These are phyloP conservation scores for Melitaea athalia DNA, from an alignment of 2,888 invertebrate species.

Conservation along the genomic window DNA sequence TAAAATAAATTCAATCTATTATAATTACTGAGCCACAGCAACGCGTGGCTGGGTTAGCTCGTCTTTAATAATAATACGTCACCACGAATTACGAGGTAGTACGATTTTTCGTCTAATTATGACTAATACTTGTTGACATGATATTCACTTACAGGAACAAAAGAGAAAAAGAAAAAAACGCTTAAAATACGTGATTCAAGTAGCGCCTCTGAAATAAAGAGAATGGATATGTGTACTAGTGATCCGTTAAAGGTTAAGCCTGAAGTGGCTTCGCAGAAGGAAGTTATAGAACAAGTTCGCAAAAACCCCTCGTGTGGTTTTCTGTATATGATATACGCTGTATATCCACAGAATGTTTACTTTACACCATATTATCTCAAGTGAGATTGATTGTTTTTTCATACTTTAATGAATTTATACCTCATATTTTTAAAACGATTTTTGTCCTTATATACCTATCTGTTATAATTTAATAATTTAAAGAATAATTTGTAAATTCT, in stretches of 20 bases:
- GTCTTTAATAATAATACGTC: too few relatives aligned
- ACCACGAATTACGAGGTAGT: too few relatives aligned
- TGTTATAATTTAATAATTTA: too few relatives aligned
- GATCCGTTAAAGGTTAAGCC: conserved; percentile 74
- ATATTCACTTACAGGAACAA: neutral
- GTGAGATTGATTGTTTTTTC: conserved; percentile 63
- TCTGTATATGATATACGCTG: conserved; percentile 89
- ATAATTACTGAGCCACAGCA: too few relatives aligned
- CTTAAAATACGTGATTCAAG: conserved; percentile 50
- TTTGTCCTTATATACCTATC: too few relatives aligned
- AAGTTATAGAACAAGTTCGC: conserved; percentile 78
- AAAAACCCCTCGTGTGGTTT: conserved; percentile 84
- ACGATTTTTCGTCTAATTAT: too few relatives aligned
- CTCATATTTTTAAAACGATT: too few relatives aligned
- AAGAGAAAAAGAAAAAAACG: conserved; percentile 57
- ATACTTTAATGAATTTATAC: too few relatives aligned
- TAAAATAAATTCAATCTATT: too few relatives aligned
- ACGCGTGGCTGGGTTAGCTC: too few relatives aligned
- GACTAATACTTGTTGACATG: neutral
- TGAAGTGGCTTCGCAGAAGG: conserved; percentile 67
- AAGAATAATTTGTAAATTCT: too few relatives aligned
- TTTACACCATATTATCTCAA: conserved; percentile 89
- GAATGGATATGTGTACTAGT: conserved; percentile 43
- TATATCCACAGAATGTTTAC: conserved; percentile 86
- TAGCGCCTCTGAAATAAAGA: conserved; percentile 34